phyloP scores from a whole-genome alignment of 2,113 vertebrate genomes.

The Mustela nigripes region DNA sequence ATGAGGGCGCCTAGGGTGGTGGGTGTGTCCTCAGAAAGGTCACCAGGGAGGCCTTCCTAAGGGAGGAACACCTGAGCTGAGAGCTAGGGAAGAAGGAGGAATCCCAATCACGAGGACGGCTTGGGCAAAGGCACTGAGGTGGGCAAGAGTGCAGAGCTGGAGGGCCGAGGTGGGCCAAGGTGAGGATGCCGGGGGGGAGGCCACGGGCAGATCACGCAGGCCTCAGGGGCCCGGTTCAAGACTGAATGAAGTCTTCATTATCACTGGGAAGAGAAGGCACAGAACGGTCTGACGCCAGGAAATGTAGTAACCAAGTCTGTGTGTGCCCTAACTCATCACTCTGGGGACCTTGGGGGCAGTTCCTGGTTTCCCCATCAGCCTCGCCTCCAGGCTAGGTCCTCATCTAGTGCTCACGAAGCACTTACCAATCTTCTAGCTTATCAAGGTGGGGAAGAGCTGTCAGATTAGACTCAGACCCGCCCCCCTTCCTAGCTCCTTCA shows the following conservation, averaged over 20 bases:
- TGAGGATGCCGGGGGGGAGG: not conserved
- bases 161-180: rapidly evolving
- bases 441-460: no score
- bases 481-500: not conserved
- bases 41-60: rapidly evolving
- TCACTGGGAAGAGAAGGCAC: rapidly evolving
- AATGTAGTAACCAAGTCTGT: rapidly evolving
- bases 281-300: rapidly evolving
- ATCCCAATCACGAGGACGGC: not conserved
- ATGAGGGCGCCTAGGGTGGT: not conserved
- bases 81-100: not conserved
- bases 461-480: not conserved
- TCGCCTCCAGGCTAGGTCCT: not conserved
- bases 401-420: not conserved
- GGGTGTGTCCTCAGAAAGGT: not conserved
- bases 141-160: not conserved
- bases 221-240: rapidly evolving
- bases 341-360: not conserved
- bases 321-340: not conserved
- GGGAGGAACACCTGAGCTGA: not conserved
- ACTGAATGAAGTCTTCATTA: not conserved
- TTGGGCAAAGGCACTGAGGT: not conserved
- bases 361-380: rapidly evolving
- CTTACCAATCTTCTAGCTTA: not conserved
- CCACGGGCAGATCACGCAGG: rapidly evolving